These are phyloP conservation scores for Halcyon badia DNA, from an alignment of 2,797 vertebrate species.

Conservation along the genomic window DNA sequence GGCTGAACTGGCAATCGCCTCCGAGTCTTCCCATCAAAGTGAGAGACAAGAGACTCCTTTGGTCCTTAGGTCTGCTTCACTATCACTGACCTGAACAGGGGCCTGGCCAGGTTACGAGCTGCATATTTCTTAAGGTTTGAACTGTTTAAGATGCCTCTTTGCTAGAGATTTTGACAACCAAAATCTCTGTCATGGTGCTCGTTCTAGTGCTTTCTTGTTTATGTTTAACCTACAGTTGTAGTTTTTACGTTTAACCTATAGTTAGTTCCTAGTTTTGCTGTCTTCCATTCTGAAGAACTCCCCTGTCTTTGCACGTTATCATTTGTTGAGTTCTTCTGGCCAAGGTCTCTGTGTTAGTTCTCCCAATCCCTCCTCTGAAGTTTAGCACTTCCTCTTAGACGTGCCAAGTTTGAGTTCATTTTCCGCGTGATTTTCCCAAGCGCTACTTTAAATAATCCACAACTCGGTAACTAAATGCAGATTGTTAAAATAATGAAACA, in stretches of 20 bases:
- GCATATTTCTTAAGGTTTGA: not conserved
- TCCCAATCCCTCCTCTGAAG: conserved; percentile 42
- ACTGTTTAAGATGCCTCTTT: not conserved
- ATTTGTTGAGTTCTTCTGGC: conserved; percentile 15
- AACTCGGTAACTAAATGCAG: conserved; percentile 35
- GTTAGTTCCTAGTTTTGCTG: not conserved
- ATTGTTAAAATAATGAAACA: conserved; percentile 56
- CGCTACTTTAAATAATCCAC: conserved; percentile 54
- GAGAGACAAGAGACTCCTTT: not conserved
- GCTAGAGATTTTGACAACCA: not conserved
- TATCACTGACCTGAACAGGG: not conserved
- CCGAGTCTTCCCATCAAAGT: not conserved
- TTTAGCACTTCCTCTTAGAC: conserved; percentile 36
- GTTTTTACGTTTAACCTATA: not conserved
- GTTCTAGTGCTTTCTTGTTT: not conserved
- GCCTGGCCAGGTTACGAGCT: not conserved
- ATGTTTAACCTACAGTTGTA: not conserved
- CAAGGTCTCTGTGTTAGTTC: conserved; percentile 4
- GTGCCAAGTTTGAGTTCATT: conserved; percentile 54
- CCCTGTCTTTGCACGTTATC: conserved; percentile 15
- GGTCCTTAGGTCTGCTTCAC: not conserved
- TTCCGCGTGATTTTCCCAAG: conserved; percentile 54
- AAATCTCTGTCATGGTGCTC: not conserved
- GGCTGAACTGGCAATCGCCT: not conserved
- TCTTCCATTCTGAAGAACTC: conserved; percentile 5